Conservation (phyloP, 2,888 invertebrate genomes). For the Timandra comae region DNA sequence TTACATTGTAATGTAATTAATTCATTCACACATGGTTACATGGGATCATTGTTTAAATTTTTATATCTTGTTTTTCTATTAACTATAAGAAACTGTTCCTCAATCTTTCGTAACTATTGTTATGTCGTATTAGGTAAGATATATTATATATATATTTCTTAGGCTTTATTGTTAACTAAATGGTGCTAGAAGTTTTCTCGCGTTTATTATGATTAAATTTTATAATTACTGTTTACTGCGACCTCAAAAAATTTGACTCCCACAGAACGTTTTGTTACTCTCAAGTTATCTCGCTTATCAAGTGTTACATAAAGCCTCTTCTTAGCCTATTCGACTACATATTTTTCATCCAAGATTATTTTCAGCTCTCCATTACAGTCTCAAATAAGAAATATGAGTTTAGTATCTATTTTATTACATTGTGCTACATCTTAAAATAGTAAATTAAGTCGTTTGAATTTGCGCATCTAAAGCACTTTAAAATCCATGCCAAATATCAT, state of each 20-base stretch:
- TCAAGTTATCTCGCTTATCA: background rate
- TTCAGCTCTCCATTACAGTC: no score
- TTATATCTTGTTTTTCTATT: constrained; percentile 25
- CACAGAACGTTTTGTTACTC: background rate
- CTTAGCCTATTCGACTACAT: no score
- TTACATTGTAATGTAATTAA: constrained; percentile 7
- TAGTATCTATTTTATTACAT: no score
- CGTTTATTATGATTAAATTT: background rate
- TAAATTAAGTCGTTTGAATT: no score
- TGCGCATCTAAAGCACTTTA: no score
- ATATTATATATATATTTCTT: no score
- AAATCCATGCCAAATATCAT: no score
- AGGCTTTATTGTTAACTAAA: constrained; percentile 25
- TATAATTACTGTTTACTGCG: no score
- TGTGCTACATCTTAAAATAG: no score
- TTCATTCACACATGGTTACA: constrained; percentile 21
- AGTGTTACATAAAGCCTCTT: background rate
- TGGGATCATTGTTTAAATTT: constrained; percentile 27
- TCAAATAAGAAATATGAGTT: no score
- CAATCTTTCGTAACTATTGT: constrained; percentile 29
- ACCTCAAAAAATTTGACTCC: no score
- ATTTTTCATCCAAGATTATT: no score
- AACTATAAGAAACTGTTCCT: constrained; percentile 19
- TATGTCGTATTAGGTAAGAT: constrained; percentile 31
- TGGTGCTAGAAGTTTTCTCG: constrained; percentile 10